These are phyloP conservation scores for Sminthurinus signatus DNA, from an alignment of 1,140 invertebrate species.

Conservation along the genomic window DNA sequence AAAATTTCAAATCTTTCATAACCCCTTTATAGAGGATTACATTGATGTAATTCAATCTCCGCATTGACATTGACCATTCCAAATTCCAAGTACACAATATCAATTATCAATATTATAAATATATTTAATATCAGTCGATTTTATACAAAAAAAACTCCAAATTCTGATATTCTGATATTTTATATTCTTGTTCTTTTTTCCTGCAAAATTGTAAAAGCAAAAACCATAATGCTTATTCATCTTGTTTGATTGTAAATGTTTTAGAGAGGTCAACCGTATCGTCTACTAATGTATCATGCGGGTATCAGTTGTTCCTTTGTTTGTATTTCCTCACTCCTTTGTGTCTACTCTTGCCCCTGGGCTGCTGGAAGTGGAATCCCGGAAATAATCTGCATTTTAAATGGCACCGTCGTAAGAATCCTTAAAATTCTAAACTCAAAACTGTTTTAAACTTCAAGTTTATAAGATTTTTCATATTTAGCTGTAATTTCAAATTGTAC, in stretches of 20 bases:
- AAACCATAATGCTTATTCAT: neutral
- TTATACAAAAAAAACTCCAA: no score
- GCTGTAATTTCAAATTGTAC: neutral
- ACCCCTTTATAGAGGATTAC: slow-evolving; percentile 29
- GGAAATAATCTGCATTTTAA: slow-evolving; percentile 49
- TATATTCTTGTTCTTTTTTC: no score
- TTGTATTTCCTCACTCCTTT: slow-evolving; percentile 32
- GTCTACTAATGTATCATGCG: slow-evolving; percentile 30
- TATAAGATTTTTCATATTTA: neutral
- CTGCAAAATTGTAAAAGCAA: neutral
- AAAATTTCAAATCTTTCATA: slow-evolving; percentile 36
- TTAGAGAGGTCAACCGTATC: slow-evolving; percentile 20
- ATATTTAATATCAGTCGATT: no score
- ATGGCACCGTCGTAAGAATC: slow-evolving; percentile 47
- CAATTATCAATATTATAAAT: no score
- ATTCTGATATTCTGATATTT: no score
- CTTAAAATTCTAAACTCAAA: slow-evolving; percentile 31
- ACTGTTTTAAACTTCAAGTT: no score
- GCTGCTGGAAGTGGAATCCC: slow-evolving; percentile 49
- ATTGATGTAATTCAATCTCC: slow-evolving; percentile 30
- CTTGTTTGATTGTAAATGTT: neutral
- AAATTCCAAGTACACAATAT: no score
- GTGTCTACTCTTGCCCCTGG: slow-evolving; percentile 46
- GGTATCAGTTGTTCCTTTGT: slow-evolving; percentile 24
- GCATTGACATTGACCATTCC: no score